Percentiles rank a stretch among this genome's conserved stretches.
Conservation (phyloP, 2,888 invertebrate genomes). For the Pandemis corylana region DNA sequence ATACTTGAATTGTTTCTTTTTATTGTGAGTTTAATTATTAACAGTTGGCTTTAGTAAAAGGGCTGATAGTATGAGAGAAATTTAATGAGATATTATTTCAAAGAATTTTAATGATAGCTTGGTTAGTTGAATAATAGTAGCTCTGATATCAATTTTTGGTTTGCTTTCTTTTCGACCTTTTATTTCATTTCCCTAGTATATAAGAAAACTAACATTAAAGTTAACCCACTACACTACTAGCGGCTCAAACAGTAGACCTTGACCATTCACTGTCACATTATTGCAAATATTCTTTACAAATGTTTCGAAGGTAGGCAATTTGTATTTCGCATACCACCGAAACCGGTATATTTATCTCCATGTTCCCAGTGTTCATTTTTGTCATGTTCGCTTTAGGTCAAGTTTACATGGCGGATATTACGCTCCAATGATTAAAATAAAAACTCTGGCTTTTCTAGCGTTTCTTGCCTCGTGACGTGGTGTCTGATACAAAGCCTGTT, state of each 20-base stretch:
- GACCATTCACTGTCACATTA: constrained; percentile 29
- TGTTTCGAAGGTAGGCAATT: constrained; percentile 32
- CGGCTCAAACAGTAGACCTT: constrained; percentile 17
- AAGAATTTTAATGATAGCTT: background rate
- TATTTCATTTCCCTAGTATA: background rate
- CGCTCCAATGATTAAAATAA: constrained; percentile 20
- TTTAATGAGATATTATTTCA: background rate
- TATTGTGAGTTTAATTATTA: constrained; percentile 55
- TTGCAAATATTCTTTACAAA: constrained; percentile 36
- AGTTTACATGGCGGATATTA: constrained; percentile 8
- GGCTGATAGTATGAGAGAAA: constrained; percentile 22
- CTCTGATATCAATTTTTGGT: background rate
- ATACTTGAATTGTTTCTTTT: constrained; percentile 50
- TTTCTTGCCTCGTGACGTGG: background rate
- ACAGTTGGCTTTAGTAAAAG: constrained; percentile 43
- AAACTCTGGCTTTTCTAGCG: constrained; percentile 8
- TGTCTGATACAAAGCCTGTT: background rate
- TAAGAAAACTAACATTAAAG: background rate
- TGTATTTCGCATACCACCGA: constrained; percentile 28
- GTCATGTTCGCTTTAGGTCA: constrained; percentile 39
- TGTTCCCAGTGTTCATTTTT: constrained; percentile 32
- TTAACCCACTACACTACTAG: background rate
- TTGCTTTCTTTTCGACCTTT: background rate
- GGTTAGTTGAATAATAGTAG: background rate
- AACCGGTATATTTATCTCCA: constrained; percentile 38